Conservation (phyloP, 2,797 vertebrate species). For the Schizopygopsis malacanthus region DNA sequence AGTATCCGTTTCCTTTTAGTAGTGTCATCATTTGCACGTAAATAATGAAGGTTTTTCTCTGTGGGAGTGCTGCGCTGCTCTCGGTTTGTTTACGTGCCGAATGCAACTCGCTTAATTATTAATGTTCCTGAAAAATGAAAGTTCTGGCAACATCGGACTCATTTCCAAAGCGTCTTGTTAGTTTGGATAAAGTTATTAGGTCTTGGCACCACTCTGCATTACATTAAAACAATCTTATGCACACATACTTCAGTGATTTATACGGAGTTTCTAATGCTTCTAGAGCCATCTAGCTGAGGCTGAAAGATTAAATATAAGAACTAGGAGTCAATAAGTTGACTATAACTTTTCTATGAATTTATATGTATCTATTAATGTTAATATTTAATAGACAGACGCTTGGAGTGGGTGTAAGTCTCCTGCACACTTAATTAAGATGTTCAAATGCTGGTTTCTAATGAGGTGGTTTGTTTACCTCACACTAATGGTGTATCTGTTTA, state of each 20-base stretch:
- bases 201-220: constrained; percentile 28
- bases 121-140: constrained; percentile 42
- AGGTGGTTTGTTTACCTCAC: constrained; percentile 29
- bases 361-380: not conserved
- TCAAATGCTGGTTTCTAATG: constrained; percentile 12
- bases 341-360: not conserved
- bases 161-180: constrained; percentile 24
- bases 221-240: constrained; percentile 13
- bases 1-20: not conserved
- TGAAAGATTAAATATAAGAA: not conserved
- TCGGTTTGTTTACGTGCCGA: constrained; percentile 6
- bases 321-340: not conserved
- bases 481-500: constrained; percentile 30
- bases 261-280: not conserved
- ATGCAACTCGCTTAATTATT: constrained; percentile 37
- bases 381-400: not conserved
- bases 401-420: not conserved
- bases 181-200: constrained; percentile 36
- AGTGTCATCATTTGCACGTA: not conserved
- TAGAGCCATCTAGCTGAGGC: not conserved
- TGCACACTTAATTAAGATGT: constrained; percentile 26
- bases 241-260: constrained; percentile 10
- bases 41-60: constrained; percentile 20
- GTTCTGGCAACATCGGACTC: constrained; percentile 6
- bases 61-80: not conserved